These are phyloP conservation scores for Drosophila ohnishii DNA, from an alignment of 1,140 invertebrate species.

Conservation along the genomic window DNA sequence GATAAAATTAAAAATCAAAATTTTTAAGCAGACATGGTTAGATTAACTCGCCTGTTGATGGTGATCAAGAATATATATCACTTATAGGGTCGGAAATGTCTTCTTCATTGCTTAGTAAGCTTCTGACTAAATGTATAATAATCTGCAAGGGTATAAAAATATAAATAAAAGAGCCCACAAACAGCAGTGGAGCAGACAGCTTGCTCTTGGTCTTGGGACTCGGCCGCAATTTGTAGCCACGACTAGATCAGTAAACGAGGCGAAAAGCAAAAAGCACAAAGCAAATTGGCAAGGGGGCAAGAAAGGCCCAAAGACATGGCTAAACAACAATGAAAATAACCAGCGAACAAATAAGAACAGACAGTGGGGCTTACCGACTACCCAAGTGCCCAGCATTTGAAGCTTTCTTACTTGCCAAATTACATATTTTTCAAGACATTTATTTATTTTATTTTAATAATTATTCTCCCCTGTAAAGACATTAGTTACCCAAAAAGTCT, in stretches of 20 bases:
- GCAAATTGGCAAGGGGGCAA: conserved; percentile 57
- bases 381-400: neutral
- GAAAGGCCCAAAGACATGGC: conserved; percentile 6
- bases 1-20: neutral
- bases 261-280: conserved; percentile 1
- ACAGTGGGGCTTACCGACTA: neutral
- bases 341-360: conserved; percentile 23
- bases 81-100: too few relatives aligned
- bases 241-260: conserved; percentile 46
- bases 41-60: too few relatives aligned
- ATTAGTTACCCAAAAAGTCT: neutral
- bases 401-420: neutral
- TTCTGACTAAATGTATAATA: too few relatives aligned
- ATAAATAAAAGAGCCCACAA: neutral
- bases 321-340: conserved; percentile 32
- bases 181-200: conserved; percentile 4
- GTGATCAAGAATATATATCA: too few relatives aligned
- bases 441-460: neutral
- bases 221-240: conserved; percentile 43
- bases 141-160: too few relatives aligned
- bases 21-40: too few relatives aligned
- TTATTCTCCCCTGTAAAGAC: neutral
- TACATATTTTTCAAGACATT: too few relatives aligned
- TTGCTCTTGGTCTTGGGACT: conserved; percentile 7
- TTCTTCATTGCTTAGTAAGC: too few relatives aligned